phyloP scores from a whole-genome alignment of 2,888 invertebrate genomes.

The Rhimphoctona megacephalus region DNA sequence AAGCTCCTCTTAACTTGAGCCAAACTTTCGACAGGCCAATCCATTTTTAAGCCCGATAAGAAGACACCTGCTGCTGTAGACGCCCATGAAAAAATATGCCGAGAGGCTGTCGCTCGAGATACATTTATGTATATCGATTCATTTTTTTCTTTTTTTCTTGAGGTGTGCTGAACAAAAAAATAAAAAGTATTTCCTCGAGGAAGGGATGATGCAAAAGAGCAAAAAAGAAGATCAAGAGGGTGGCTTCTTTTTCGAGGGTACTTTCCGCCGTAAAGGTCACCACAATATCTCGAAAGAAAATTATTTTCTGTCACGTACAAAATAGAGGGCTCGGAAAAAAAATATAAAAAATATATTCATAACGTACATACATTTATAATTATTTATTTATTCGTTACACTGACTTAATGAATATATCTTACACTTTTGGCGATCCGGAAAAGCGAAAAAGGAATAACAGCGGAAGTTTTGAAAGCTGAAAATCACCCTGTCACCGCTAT shows the following conservation, averaged over 20 bases:
- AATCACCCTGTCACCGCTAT: constrained; percentile 31
- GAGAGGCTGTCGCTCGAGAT: constrained; percentile 31
- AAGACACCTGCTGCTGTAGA: constrained; percentile 3
- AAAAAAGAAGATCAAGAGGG: constrained; percentile 18
- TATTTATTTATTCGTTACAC: background rate
- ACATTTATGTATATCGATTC: constrained; percentile 57
- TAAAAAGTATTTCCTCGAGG: constrained; percentile 21
- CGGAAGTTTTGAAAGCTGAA: constrained; percentile 28
- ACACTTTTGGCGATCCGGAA: background rate
- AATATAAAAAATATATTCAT: background rate
- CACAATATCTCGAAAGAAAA: constrained; percentile 1
- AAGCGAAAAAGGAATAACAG: background rate
- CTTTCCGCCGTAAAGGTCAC: background rate
- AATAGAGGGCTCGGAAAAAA: background rate
- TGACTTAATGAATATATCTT: background rate
- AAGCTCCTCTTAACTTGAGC: background rate
- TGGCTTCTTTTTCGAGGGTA: constrained; percentile 8
- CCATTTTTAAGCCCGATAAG: background rate
- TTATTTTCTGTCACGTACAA: constrained; percentile 12
- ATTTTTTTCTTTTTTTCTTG: constrained; percentile 2
- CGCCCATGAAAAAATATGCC: constrained; percentile 19
- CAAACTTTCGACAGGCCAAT: constrained; percentile 6
- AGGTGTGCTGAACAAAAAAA: background rate
- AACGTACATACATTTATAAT: background rate
- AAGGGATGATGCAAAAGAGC: constrained; percentile 20